A percentile compares a stretch with the other conserved stretches of the same genome.
These are phyloP conservation scores for Psophia crepitans DNA, from an alignment of 2,113 vertebrate species.

Conservation along the genomic window DNA sequence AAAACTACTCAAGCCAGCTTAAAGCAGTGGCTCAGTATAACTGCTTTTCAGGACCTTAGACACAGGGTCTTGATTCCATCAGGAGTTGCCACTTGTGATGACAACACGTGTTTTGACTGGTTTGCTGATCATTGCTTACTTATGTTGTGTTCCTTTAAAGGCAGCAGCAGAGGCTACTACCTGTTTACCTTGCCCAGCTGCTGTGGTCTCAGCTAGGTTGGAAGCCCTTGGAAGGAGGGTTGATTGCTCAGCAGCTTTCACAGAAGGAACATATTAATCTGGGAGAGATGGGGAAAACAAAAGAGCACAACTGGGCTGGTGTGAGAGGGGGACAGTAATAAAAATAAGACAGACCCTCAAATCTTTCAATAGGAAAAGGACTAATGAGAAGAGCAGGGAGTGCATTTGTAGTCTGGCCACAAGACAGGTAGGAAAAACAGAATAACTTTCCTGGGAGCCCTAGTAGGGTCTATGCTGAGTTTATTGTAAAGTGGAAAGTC, in stretches of 20 bases:
- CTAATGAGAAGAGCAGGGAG: background rate
- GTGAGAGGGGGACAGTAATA: background rate
- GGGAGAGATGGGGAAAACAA: background rate
- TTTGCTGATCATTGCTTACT: rapidly evolving
- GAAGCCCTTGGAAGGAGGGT: background rate
- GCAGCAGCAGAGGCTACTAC: background rate
- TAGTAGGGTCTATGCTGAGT: background rate
- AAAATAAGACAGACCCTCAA: background rate
- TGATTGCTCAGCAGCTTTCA: background rate
- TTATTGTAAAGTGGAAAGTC: background rate
- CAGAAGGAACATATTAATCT: background rate
- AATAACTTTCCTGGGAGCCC: background rate
- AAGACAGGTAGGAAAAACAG: background rate
- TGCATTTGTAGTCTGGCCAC: background rate
- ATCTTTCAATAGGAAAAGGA: background rate
- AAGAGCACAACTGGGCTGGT: background rate
- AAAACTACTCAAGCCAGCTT: background rate
- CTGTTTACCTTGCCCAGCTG: background rate
- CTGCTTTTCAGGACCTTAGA: background rate
- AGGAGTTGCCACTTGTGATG: background rate
- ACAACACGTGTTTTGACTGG: background rate
- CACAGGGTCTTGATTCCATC: background rate
- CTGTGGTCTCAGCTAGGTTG: background rate
- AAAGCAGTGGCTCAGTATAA: background rate
- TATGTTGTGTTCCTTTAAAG: background rate